Base-by-base conservation (phyloP, 2,888 invertebrate genomes). In the Salpingus planirostris region DNA sequence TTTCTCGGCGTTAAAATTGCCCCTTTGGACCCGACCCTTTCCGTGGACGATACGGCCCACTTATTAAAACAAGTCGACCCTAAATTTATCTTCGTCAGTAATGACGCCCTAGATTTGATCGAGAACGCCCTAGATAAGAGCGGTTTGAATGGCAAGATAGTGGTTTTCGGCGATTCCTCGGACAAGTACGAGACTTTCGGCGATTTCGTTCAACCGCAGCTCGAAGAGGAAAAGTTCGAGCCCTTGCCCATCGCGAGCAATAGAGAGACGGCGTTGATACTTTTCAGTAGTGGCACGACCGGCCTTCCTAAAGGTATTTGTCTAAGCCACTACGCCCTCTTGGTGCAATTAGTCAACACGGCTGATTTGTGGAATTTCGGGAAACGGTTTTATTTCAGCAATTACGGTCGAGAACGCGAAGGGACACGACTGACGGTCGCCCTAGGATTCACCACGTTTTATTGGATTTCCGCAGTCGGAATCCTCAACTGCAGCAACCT, bases 1-100 rank as follows among this genome's bases (percentile, higher is more conserved):
- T 70, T 62, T 40, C 54, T 68, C 10, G 70, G 70, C 2, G 49
- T 54, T 3, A 47, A 43, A 21, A 44, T 56, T 3, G 46, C 52
- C 5, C 46, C 53, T 6, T 36, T 60, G 15, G 56, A 60, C 34
- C 53, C 56, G 5, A 40, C 38, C n/a, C 31, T 53, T 14, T 49
- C 51, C 1, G 18, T 44, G 3, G 13, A 40, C 21, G 58, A 59
- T 35, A 42, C 49, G 2, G 34, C 41, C 3, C 45, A 52, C 39
- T 36, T 57, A 11, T 22, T 58, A 10, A 40, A 39, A 12, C 34
- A 50, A 32, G 47, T 54, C 2, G 50, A 43, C 23, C 61, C 60
- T 3, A 54, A 48, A 33, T 37, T 59, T 6, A 33, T 58, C 8
- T 59, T 61, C 29, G 49, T 55, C 14, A 44, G 48, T 11, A 33